These are phyloP conservation scores for Eupithecia pulchellata DNA, from an alignment of 2,888 invertebrate genomes.

Conservation along the genomic window DNA sequence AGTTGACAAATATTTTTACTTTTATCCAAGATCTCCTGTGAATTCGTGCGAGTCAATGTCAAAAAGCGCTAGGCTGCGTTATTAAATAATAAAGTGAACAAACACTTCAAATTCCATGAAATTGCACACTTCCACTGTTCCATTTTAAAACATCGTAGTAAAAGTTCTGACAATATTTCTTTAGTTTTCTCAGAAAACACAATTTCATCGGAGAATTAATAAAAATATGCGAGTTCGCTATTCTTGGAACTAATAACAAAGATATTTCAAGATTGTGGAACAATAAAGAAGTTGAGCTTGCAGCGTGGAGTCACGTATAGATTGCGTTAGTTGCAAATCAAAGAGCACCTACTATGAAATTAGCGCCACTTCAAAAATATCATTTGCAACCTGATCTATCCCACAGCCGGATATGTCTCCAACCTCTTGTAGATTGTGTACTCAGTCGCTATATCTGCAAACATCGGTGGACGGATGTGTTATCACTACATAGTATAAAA, in stretches of 20 bases:
- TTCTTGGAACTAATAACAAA: constrained; percentile 20
- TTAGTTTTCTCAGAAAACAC: not conserved
- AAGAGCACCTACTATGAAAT: not conserved
- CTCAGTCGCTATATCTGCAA: not conserved
- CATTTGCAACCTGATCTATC: not conserved
- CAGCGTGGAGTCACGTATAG: constrained; percentile 25
- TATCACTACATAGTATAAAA: too few species aligned
- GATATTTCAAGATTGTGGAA: constrained; percentile 29
- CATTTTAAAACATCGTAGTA: not conserved
- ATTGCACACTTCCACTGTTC: not conserved
- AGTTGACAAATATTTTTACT: too few species aligned
- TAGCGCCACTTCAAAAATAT: constrained; percentile 1
- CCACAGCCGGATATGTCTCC: not conserved
- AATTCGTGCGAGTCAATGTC: too few species aligned
- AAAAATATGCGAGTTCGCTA: constrained; percentile 16
- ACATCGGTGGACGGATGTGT: too few species aligned
- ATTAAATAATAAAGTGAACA: not conserved
- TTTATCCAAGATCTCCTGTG: too few species aligned
- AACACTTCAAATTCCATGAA: not conserved
- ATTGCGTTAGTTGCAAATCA: constrained; percentile 19
- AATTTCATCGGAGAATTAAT: constrained; percentile 6
- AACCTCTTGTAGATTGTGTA: too few species aligned
- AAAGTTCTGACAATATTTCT: not conserved
- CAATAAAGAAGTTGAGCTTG: constrained; percentile 13
- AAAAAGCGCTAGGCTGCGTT: too few species aligned